phyloP scores from a whole-genome alignment of 2,797 vertebrate species.

The Thripadectes ignobilis region DNA sequence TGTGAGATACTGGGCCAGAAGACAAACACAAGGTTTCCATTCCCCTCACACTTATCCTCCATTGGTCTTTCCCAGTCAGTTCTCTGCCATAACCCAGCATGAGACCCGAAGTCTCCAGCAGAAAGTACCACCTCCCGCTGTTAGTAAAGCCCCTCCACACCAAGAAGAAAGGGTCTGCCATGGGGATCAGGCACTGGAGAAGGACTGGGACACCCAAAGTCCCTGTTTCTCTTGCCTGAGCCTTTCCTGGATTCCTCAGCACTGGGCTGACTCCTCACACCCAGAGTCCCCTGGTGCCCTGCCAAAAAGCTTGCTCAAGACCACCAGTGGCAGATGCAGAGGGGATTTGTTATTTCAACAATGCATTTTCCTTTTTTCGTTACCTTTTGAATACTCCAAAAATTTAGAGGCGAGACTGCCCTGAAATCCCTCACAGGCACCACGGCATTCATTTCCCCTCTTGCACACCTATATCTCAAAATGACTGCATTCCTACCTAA shows the following conservation, averaged over 20 bases:
- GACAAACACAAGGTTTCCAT: fast-evolving
- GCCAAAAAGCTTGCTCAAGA: not conserved
- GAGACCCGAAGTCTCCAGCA: not conserved
- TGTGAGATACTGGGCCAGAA: fast-evolving
- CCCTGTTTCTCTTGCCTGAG: fast-evolving
- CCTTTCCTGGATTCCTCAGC: not conserved
- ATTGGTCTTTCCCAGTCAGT: not conserved
- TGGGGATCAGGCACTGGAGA: fast-evolving
- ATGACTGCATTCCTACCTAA: not conserved
- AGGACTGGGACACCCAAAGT: not conserved
- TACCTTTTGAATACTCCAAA: not conserved
- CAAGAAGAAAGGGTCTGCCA: not conserved
- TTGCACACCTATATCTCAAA: not conserved
- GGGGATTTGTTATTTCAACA: not conserved
- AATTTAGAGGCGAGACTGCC: fast-evolving
- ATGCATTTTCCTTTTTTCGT: not conserved
- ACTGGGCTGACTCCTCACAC: not conserved
- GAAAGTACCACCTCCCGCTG: not conserved
- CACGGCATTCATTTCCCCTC: fast-evolving
- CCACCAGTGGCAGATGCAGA: not conserved
- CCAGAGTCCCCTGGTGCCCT: fast-evolving
- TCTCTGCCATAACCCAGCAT: not conserved
- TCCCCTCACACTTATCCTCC: fast-evolving
- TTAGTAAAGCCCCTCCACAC: fast-evolving
- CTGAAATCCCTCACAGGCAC: fast-evolving